A percentile compares a stretch with the other conserved stretches of the same genome.
These are phyloP conservation scores for Lophura nycthemera DNA, from an alignment of 2,113 vertebrate genomes.

Conservation along the genomic window DNA sequence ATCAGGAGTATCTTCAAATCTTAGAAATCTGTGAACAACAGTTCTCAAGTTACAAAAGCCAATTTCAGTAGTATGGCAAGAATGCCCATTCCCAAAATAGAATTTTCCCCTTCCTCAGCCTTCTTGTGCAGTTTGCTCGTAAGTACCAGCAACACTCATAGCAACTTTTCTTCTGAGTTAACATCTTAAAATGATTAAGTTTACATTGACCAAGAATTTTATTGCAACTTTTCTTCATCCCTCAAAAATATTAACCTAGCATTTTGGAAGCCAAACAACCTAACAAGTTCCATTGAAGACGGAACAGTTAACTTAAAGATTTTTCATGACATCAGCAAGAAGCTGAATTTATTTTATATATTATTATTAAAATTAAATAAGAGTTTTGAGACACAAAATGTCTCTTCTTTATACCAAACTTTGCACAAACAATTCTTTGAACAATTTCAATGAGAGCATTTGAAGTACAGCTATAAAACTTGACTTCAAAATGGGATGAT, in stretches of 20 bases:
- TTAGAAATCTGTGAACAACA: not conserved
- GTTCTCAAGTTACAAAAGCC: not conserved
- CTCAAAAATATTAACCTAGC: not conserved
- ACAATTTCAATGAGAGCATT: not conserved
- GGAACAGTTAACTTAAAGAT: not conserved
- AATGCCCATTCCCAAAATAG: not conserved
- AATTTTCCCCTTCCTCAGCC: not conserved
- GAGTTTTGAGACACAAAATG: not conserved
- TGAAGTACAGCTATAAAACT: not conserved
- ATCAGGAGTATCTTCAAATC: not conserved
- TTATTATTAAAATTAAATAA: not conserved
- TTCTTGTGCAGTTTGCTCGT: not conserved
- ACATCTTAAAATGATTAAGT: not conserved
- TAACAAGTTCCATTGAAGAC: not conserved
- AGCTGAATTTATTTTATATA: not conserved
- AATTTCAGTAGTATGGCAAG: not conserved
- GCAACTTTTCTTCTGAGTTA: not conserved
- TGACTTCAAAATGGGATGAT: not conserved
- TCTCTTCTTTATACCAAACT: not conserved
- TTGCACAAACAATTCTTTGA: not conserved
- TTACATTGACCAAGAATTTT: not conserved
- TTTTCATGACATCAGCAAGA: not conserved
- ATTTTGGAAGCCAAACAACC: not conserved
- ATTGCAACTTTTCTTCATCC: not conserved
- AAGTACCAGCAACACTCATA: fast-evolving